Conservation (phyloP, 2,888 invertebrate species). For the Mactromeris polynyma region DNA sequence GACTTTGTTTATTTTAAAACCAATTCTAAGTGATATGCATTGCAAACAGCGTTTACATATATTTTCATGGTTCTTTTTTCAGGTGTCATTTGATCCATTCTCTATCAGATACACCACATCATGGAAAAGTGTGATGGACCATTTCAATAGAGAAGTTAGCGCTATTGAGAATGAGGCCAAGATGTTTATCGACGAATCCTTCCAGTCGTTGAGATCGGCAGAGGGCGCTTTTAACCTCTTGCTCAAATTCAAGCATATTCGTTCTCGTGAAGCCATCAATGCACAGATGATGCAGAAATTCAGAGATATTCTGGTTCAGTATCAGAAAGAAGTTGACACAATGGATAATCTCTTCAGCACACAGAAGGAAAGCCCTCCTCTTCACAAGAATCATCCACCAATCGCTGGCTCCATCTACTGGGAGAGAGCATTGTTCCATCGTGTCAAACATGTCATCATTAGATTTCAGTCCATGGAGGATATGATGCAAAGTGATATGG, state of each 20-base stretch:
- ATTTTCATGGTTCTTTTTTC: slow-evolving; percentile 82
- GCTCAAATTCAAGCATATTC: slow-evolving; percentile 93
- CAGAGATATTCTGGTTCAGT: slow-evolving; percentile 94
- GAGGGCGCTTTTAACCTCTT: slow-evolving; percentile 94
- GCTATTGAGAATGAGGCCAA: slow-evolving; percentile 94
- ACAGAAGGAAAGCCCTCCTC: slow-evolving; percentile 89
- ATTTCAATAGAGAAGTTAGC: slow-evolving; percentile 92
- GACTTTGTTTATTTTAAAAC: too few species aligned
- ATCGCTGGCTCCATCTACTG: slow-evolving; percentile 95
- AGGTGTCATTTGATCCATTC: slow-evolving; percentile 95
- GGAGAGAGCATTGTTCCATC: slow-evolving; percentile 93
- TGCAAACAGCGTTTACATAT: too few species aligned
- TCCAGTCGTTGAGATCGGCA: slow-evolving; percentile 93
- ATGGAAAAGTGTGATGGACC: slow-evolving; percentile 94
- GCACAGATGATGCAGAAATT: slow-evolving; percentile 93
- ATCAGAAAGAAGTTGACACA: slow-evolving; percentile 93
- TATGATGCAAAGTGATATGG: slow-evolving; percentile 91
- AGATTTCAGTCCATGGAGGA: slow-evolving; percentile 93
- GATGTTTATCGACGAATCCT: slow-evolving; percentile 94
- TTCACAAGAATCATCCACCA: slow-evolving; percentile 93
- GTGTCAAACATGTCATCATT: slow-evolving; percentile 93
- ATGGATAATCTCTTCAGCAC: slow-evolving; percentile 86
- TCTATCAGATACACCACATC: slow-evolving; percentile 92
- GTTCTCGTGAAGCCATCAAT: slow-evolving; percentile 92
- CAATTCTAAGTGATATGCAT: too few species aligned